phyloP scores from a whole-genome alignment of 2,797 vertebrate species.

The Poeciliopsis turneri region DNA sequence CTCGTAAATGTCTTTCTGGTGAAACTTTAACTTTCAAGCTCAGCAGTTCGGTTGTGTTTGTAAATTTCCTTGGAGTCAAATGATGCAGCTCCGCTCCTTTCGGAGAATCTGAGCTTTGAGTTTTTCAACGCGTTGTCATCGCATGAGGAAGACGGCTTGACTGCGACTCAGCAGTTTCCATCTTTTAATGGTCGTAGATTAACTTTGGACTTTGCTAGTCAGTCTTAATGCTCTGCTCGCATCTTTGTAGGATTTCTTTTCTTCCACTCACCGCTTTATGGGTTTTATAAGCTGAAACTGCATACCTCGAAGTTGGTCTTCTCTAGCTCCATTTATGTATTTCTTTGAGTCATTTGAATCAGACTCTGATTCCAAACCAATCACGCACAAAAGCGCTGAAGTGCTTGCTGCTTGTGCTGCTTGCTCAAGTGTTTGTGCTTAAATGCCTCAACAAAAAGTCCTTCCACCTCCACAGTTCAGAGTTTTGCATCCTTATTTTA shows the following conservation, averaged over 20 bases:
- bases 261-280: background rate
- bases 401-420: constrained; percentile 4
- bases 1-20: background rate
- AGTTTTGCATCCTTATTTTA: constrained; percentile 3
- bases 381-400: constrained; percentile 32
- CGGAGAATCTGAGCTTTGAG: background rate
- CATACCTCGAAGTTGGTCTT: constrained; percentile 13
- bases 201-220: constrained; percentile 43
- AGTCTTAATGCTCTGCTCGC: constrained; percentile 20
- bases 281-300: constrained; percentile 29
- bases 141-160: constrained; percentile 28
- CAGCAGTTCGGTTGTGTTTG: background rate
- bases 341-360: constrained; percentile 36
- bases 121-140: constrained; percentile 45
- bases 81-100: background rate
- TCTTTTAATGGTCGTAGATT: constrained; percentile 33
- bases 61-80: constrained; percentile 5
- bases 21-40: background rate
- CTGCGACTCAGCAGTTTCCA: constrained; percentile 15
- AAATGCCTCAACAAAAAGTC: constrained; percentile 7
- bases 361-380: constrained; percentile 16
- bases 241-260: constrained; percentile 8
- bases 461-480: constrained; percentile 13
- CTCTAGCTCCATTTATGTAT: constrained; percentile 16
- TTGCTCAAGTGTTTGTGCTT: constrained; percentile 20